Percentiles rank a stretch among this genome's conserved stretches.
Conservation (phyloP, 1,140 invertebrate species). For the Marisa cornuarietis region DNA sequence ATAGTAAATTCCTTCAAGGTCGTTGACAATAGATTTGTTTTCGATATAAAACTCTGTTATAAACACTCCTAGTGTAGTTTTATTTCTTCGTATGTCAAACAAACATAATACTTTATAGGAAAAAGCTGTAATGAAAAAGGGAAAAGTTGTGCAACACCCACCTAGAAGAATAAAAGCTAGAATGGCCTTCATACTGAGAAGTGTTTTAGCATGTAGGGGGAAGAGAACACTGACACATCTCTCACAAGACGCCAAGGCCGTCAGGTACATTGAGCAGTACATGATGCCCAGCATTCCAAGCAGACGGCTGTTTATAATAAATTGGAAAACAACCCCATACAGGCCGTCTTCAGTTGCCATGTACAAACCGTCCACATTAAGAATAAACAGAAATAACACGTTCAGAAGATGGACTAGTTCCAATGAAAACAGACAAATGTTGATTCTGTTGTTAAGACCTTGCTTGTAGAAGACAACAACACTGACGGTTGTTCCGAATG, state of each 20-base stretch:
- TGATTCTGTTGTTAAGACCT: conserved; percentile 6
- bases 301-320: conserved; percentile 11
- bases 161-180: not conserved
- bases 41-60: conserved; percentile 1
- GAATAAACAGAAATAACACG: not conserved
- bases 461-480: conserved; percentile 6
- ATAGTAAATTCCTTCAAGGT: not conserved
- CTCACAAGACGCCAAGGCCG: conserved; percentile 12
- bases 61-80: not conserved
- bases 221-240: conserved; percentile 9
- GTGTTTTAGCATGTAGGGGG: not conserved
- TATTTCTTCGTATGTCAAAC: not conserved
- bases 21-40: not conserved
- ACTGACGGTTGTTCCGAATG: conserved; percentile 1
- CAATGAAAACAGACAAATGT: conserved; percentile 14
- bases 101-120: not conserved
- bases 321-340: not conserved
- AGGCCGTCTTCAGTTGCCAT: not conserved
- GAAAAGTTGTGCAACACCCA: not conserved
- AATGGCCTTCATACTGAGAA: conserved; percentile 14
- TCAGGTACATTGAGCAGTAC: conserved; percentile 8
- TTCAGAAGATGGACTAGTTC: not conserved
- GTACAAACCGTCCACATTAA: conserved; percentile 11
- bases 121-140: not conserved
- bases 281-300: not conserved